These are phyloP conservation scores for Exaiptasia diaphana DNA, from an alignment of 64 coral and sea anemone species.

Conservation along the genomic window DNA sequence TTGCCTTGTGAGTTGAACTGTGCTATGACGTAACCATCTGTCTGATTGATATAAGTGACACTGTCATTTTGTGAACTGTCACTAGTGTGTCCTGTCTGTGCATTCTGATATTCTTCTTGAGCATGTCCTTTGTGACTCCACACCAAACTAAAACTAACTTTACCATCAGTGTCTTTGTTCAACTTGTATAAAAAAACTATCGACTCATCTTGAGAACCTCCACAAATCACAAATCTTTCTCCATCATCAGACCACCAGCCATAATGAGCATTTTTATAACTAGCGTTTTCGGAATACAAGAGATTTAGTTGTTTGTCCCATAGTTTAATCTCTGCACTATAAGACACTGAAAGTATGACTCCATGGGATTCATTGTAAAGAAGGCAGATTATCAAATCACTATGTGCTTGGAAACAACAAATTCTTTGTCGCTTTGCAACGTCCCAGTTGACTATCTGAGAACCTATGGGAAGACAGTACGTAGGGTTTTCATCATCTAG, in stretches of 20 bases:
- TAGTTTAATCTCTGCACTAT: slow-evolving; percentile 75
- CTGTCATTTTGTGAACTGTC: slow-evolving; percentile 4
- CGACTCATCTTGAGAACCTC: slow-evolving; percentile 37
- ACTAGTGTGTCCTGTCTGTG: neutral
- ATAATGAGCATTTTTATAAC: slow-evolving; percentile 37
- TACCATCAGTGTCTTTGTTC: neutral
- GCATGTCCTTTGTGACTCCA: neutral
- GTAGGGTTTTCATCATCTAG: slow-evolving; percentile 5
- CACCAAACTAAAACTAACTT: neutral
- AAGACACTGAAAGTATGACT: slow-evolving; percentile 51
- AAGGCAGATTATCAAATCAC: slow-evolving; percentile 74
- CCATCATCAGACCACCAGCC: slow-evolving; percentile 69
- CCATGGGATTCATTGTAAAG: slow-evolving; percentile 35
- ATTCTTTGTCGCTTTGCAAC: slow-evolving; percentile 40
- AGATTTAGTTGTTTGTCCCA: slow-evolving; percentile 65
- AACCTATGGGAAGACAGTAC: slow-evolving; percentile 66
- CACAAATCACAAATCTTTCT: slow-evolving; percentile 53
- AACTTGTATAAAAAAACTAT: slow-evolving; percentile 50
- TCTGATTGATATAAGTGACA: slow-evolving; percentile 69
- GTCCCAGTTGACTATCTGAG: slow-evolving; percentile 70
- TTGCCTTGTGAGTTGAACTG: slow-evolving; percentile 36
- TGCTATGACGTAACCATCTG: slow-evolving; percentile 69
- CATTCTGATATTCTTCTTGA: neutral
- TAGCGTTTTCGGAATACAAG: slow-evolving; percentile 10
- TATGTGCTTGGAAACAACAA: slow-evolving; percentile 75